Percentiles rank a stretch among this genome's conserved stretches.
Conservation (phyloP, 2,888 invertebrate species). For the Ypsolopha scabrella region DNA sequence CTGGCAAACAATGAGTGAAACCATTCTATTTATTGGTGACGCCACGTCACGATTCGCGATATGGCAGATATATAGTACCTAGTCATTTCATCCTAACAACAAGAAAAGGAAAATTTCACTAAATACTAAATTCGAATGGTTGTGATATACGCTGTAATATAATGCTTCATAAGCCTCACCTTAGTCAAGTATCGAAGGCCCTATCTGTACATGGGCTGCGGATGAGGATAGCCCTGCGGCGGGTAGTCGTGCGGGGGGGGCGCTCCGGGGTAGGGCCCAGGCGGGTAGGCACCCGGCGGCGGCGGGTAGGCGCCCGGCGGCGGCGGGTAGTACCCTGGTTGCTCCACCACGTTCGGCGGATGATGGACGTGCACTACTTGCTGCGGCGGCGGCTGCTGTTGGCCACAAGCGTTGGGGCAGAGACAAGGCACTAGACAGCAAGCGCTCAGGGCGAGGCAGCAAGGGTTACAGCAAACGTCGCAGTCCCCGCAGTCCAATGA, state of each 20-base stretch:
- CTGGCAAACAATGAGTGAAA: no score
- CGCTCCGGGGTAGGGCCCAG: constrained; percentile 7
- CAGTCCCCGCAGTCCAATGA: constrained; percentile 57
- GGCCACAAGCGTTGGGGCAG: constrained; percentile 59
- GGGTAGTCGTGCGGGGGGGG: constrained; percentile 35
- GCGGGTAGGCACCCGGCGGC: constrained; percentile 5
- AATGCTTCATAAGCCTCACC: constrained; percentile 25
- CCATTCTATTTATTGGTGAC: no score
- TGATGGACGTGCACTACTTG: constrained; percentile 45
- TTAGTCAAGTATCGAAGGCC: constrained; percentile 13
- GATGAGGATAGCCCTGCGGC: constrained; percentile 27
- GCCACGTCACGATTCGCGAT: no score
- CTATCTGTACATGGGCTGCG: constrained; percentile 35
- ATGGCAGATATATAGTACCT: no score
- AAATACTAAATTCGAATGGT: no score
- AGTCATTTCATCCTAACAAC: no score
- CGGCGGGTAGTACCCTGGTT: constrained; percentile 18
- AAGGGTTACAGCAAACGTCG: constrained; percentile 52
- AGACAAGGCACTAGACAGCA: constrained; percentile 56
- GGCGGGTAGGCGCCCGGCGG: constrained; percentile 14
- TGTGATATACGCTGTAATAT: no score
- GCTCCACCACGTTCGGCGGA: constrained; percentile 38
- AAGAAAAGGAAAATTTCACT: no score
- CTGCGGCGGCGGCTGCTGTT: constrained; percentile 39
- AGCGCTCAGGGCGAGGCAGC: constrained; percentile 52